These are phyloP conservation scores for Pseudomyrmex concolor DNA, from an alignment of 1,140 invertebrate genomes.

Conservation along the genomic window DNA sequence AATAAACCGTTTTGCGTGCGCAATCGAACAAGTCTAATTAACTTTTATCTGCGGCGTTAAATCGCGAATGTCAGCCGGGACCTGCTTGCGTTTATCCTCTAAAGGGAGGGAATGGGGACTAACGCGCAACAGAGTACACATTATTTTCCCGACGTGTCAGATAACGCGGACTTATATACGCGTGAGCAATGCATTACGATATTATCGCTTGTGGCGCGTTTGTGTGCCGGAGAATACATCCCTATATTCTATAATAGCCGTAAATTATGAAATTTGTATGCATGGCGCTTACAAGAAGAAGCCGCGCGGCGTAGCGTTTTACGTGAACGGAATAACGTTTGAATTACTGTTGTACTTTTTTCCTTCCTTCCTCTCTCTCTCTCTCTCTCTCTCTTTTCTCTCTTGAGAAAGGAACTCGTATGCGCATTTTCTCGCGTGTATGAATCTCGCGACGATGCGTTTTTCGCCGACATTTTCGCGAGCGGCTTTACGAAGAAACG, in stretches of 20 bases:
- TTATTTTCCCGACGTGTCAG: constrained; percentile 54
- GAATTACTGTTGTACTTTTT: constrained; percentile 41
- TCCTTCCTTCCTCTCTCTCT: too few species aligned
- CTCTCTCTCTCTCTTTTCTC: background rate
- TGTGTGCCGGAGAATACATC: constrained; percentile 32
- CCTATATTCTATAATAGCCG: constrained; percentile 58
- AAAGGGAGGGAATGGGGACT: constrained; percentile 1
- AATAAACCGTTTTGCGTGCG: background rate
- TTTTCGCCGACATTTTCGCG: background rate
- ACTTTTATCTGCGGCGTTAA: constrained; percentile 48
- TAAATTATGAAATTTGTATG: constrained; percentile 56
- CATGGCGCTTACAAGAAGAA: constrained; percentile 41
- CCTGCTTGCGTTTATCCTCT: constrained; percentile 49
- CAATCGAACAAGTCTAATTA: constrained; percentile 43
- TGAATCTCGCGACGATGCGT: background rate
- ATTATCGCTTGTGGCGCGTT: constrained; percentile 17
- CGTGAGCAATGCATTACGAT: constrained; percentile 56
- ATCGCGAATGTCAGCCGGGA: constrained; percentile 40
- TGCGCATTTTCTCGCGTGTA: constrained; percentile 15
- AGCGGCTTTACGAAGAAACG: background rate
- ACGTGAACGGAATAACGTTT: constrained; percentile 53
- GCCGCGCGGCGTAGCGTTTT: constrained; percentile 37
- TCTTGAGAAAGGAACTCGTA: constrained; percentile 5
- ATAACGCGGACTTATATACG: constrained; percentile 58
- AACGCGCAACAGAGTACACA: constrained; percentile 37